Evolutionary conservation across 2,888 invertebrate species (phyloP), one percentile per base, ranked within the genome.

Genomic region (Capitulum mitella): DNA sequence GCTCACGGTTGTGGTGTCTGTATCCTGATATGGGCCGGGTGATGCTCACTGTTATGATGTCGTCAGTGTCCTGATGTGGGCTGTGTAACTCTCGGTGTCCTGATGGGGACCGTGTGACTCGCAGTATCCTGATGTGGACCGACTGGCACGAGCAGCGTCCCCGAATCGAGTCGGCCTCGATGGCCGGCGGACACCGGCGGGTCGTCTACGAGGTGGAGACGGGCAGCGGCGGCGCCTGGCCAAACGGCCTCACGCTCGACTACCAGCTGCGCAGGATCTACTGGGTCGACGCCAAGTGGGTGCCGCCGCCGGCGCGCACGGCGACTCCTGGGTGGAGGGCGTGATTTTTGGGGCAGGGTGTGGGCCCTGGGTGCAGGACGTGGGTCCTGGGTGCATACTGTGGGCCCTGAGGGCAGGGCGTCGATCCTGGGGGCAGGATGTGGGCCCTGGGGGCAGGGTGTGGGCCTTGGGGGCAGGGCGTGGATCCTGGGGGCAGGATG

Each of bases 231-330:
- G 87, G 83, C 87, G 93, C 92, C 83, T 94, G 94, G 94, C 94
- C 94, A 0, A 95, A 95, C 83, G 94, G 94, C 32, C 86, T 95
- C 51, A 91, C 93, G 0, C 89, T 94, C 34, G 95, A 95, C 85
- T 95, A 94, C 85, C 91, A 91, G 14, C 91, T 91, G 32, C 90
- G 91, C 74, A 89, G 91, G 82, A 89, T 95, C 80, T 95, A 92
- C 83, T 95, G 95, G 95, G 93, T 92, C 0, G 94, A 95, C 85
- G 94, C 94, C 0, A 87, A 3, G 88, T 87, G 83, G 83, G 82
- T 77, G 92, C 6, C 43, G 43, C n/a, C n/a, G n/a, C n/a, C n/a
- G n/a, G n/a, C n/a, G n/a, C n/a, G n/a, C n/a, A n/a, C n/a, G n/a
- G n/a, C n/a, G n/a, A n/a, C n/a, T n/a, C n/a, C n/a, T n/a, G n/a